These are phyloP conservation scores for Caenorhabditis sp. DNA, from an alignment of 2,888 invertebrate species.

Conservation along the genomic window DNA sequence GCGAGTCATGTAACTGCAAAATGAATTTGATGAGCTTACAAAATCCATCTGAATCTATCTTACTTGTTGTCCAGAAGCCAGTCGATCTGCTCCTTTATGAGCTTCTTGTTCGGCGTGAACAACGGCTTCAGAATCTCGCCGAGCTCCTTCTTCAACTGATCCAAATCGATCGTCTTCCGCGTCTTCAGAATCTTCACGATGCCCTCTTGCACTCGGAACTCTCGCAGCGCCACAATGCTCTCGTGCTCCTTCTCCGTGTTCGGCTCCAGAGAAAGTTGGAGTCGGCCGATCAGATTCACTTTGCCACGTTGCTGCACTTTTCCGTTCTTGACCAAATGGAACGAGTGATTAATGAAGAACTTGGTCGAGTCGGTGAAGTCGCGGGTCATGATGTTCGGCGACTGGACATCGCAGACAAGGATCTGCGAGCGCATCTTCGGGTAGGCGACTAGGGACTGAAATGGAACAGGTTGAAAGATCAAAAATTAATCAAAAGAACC, in stretches of 20 bases:
- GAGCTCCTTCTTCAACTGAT: conserved; percentile 94
- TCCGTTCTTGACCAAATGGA: conserved; percentile 86
- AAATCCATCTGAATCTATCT: neutral
- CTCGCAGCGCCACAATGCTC: conserved; percentile 95
- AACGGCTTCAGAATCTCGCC: conserved; percentile 98
- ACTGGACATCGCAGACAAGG: conserved; percentile 86
- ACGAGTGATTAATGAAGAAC: conserved; percentile 98
- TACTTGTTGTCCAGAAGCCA: conserved; percentile 94
- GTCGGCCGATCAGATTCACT: conserved; percentile 93
- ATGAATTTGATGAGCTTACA: neutral
- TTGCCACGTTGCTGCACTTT: conserved; percentile 95
- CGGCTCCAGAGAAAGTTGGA: conserved; percentile 83
- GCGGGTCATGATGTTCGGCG: conserved; percentile 84
- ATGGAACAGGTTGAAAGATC: conserved; percentile 43
- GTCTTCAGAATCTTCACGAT: conserved; percentile 99
- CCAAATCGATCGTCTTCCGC: conserved; percentile 94
- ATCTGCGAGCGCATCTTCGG: conserved; percentile 96
- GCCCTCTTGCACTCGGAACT: conserved; percentile 93
- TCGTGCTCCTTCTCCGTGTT: conserved; percentile 88
- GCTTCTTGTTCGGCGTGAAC: conserved; percentile 98
- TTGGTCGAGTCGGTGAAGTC: conserved; percentile 89
- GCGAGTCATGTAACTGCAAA: conserved; percentile 69
- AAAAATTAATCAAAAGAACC: conserved; percentile 74
- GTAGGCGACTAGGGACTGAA: conserved; percentile 91
- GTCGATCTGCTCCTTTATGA: conserved; percentile 99